These are phyloP conservation scores for Percina caprodes DNA, from an alignment of 2,113 vertebrate species.

Conservation along the genomic window DNA sequence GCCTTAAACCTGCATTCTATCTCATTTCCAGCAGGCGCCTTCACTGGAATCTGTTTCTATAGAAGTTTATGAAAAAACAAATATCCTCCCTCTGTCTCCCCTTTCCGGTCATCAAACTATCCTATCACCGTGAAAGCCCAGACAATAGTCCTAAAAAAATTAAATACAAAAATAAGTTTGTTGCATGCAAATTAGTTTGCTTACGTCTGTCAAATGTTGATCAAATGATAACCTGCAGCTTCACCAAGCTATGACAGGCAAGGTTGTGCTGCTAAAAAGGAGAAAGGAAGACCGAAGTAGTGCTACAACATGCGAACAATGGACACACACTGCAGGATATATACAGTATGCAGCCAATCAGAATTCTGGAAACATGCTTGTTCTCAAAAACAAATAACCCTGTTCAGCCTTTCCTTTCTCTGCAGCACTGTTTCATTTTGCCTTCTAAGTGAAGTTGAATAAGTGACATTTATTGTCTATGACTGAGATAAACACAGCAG, in stretches of 20 bases:
- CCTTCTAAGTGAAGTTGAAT: neutral
- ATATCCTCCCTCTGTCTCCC: too few species aligned
- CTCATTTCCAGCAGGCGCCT: too few species aligned
- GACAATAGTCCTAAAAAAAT: too few species aligned
- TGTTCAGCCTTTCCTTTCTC: neutral
- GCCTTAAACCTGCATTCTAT: too few species aligned
- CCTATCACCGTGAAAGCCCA: too few species aligned
- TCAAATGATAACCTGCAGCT: neutral
- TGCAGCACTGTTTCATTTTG: neutral
- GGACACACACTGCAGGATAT: neutral
- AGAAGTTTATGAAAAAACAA: too few species aligned
- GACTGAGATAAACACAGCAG: neutral
- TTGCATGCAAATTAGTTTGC: neutral
- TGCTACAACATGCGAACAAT: neutral
- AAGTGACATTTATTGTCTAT: neutral
- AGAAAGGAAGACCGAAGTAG: neutral
- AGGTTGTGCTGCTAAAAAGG: neutral
- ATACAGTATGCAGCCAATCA: neutral
- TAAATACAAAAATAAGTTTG: too few species aligned
- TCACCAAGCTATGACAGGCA: neutral
- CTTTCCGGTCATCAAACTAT: too few species aligned
- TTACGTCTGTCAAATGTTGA: neutral
- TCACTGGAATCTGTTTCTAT: too few species aligned
- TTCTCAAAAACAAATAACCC: neutral
- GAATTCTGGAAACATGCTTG: neutral